Percentiles rank a stretch among this genome's conserved stretches.
These are phyloP conservation scores for Vimba vimba DNA, from an alignment of 2,113 vertebrate genomes.

Conservation along the genomic window DNA sequence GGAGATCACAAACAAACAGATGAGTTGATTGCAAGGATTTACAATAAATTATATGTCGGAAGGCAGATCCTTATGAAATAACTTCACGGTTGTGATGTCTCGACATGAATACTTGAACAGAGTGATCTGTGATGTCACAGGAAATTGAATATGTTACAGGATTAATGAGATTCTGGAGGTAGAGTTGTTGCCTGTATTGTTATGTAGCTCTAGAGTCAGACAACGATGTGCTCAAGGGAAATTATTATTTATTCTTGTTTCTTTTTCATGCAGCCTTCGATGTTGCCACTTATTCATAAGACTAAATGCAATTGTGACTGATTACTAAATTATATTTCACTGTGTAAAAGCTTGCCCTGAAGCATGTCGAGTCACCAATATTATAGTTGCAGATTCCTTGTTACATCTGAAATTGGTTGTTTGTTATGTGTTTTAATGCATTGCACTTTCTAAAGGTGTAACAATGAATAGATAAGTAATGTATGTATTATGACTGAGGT, in stretches of 20 bases:
- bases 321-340: background rate
- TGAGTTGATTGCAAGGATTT: conserved; percentile 12
- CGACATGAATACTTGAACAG: conserved; percentile 47
- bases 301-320: background rate
- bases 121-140: conserved; percentile 50
- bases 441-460: no score
- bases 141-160: conserved; percentile 54
- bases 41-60: background rate
- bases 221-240: background rate
- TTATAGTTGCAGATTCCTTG: no score
- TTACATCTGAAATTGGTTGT: no score
- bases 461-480: no score
- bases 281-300: background rate
- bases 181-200: conserved; percentile 7
- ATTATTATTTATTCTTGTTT: background rate
- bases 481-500: background rate
- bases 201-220: background rate
- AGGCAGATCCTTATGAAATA: background rate
- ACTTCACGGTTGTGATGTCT: conserved; percentile 19
- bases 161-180: conserved; percentile 40
- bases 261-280: background rate
- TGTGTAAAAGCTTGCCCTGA: background rate
- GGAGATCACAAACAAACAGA: conserved; percentile 18
- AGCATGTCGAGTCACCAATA: background rate
- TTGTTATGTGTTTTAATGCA: no score